phyloP scores from a whole-genome alignment of 2,888 invertebrate species.

The Sisyra terminalis region DNA sequence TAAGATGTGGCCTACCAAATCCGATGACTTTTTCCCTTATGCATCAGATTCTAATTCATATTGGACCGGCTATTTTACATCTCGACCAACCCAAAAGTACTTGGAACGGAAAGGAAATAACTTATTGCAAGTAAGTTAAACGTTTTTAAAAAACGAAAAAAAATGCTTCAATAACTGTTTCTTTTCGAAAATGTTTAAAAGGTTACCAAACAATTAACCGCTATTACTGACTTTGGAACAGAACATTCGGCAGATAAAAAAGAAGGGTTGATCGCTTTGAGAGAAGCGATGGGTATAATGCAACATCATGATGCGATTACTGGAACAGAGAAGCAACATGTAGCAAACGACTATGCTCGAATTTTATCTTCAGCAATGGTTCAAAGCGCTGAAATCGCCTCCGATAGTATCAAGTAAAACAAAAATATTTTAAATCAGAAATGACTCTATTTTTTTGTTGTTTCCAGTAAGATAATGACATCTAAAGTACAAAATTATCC shows the following conservation, averaged over 20 bases:
- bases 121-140: slow-evolving; percentile 31
- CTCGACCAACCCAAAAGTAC: slow-evolving; percentile 37
- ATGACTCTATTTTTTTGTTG: background rate
- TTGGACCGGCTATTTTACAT: slow-evolving; percentile 57
- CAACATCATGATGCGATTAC: slow-evolving; percentile 88
- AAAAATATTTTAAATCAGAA: too few species aligned
- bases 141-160: background rate
- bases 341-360: slow-evolving; percentile 75
- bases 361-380: slow-evolving; percentile 50
- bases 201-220: slow-evolving; percentile 53
- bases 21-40: slow-evolving; percentile 50
- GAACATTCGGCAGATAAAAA: slow-evolving; percentile 23
- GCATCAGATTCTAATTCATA: slow-evolving; percentile 45
- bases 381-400: slow-evolving; percentile 36
- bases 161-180: too few species aligned
- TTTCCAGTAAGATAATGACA: background rate
- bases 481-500: slow-evolving; percentile 5
- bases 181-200: slow-evolving; percentile 19
- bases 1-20: slow-evolving; percentile 26
- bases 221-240: slow-evolving; percentile 29
- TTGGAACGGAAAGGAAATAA: slow-evolving; percentile 31
- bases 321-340: slow-evolving; percentile 72
- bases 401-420: slow-evolving; percentile 39
- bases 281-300: slow-evolving; percentile 60
- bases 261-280: slow-evolving; percentile 35